Conservation (phyloP, 1,140 invertebrate genomes). For the Artemia franciscana region DNA sequence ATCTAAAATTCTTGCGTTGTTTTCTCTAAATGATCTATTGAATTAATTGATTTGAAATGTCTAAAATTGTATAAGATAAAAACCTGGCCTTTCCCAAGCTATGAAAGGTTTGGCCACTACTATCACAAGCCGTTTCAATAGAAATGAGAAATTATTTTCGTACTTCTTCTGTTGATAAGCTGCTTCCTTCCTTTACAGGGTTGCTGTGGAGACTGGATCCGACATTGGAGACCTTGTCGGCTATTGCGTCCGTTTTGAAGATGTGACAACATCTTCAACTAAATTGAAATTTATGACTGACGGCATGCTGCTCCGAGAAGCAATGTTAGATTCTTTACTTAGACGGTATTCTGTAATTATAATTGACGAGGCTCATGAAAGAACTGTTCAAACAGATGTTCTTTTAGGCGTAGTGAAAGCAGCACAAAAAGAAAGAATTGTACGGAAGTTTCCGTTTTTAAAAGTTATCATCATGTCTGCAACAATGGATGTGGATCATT, state of each 20-base stretch:
- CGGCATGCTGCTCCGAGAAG: slow-evolving; percentile 78
- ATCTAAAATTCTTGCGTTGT: too few species aligned
- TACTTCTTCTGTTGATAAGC: too few species aligned
- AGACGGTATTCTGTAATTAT: slow-evolving; percentile 62
- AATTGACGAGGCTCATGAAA: slow-evolving; percentile 90
- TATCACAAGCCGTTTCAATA: too few species aligned
- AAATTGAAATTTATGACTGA: slow-evolving; percentile 72
- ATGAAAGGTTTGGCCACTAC: too few species aligned
- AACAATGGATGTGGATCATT: slow-evolving; percentile 83
- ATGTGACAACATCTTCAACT: slow-evolving; percentile 44
- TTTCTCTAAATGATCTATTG: too few species aligned
- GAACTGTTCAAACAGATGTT: slow-evolving; percentile 84
- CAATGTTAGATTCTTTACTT: slow-evolving; percentile 42
- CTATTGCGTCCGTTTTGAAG: slow-evolving; percentile 81
- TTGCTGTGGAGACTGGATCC: slow-evolving; percentile 45
- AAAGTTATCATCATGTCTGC: slow-evolving; percentile 68
- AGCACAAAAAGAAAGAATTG: slow-evolving; percentile 42
- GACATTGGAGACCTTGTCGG: slow-evolving; percentile 51
- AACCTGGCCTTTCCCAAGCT: too few species aligned
- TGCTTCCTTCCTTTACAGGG: too few species aligned
- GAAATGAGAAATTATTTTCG: too few species aligned
- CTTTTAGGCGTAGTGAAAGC: slow-evolving; percentile 59
- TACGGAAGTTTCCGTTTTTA: slow-evolving; percentile 17
- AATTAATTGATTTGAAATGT: too few species aligned
- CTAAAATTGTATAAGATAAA: too few species aligned